Conservation (phyloP, 2,797 vertebrate species). For the Channallabes apus region DNA sequence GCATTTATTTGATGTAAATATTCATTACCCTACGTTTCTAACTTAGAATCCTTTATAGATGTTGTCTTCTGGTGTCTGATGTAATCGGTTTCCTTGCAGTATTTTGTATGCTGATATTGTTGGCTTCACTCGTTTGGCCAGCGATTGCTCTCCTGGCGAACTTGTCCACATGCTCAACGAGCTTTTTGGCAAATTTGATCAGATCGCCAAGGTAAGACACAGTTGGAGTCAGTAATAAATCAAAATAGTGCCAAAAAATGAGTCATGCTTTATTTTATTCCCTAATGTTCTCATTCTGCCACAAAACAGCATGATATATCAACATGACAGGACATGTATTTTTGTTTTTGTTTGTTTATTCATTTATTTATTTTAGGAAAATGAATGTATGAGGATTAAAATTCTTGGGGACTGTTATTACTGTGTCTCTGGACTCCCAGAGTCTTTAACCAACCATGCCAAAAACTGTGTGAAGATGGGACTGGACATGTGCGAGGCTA, state of each 20-base stretch:
- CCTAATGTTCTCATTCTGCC: constrained; percentile 4
- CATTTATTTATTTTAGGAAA: constrained; percentile 79
- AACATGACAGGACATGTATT: not conserved
- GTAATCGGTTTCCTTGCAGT: constrained; percentile 65
- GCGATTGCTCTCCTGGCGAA: constrained; percentile 94
- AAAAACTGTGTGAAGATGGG: constrained; percentile 99
- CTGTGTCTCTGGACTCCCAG: constrained; percentile 95
- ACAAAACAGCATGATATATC: not conserved
- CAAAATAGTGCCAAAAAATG: constrained; percentile 3
- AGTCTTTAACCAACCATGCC: constrained; percentile 93
- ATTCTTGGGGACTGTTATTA: constrained; percentile 98
- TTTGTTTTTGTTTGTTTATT: not conserved
- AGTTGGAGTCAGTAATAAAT: not conserved
- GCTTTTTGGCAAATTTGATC: constrained; percentile 97
- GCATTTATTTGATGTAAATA: not conserved
- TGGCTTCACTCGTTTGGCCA: constrained; percentile 94
- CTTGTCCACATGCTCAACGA: constrained; percentile 96
- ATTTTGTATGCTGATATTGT: constrained; percentile 96
- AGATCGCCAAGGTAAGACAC: constrained; percentile 91
- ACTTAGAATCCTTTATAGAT: not conserved
- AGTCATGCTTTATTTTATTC: constrained; percentile 10
- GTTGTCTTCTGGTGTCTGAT: constrained; percentile 9
- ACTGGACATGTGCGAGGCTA: constrained; percentile 98
- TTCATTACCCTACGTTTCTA: not conserved
- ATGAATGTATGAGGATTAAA: constrained; percentile 98